Percentiles rank a stretch among this genome's conserved stretches.
phyloP scores from a whole-genome alignment of 2,797 vertebrate species.

The Martes flavigula region DNA sequence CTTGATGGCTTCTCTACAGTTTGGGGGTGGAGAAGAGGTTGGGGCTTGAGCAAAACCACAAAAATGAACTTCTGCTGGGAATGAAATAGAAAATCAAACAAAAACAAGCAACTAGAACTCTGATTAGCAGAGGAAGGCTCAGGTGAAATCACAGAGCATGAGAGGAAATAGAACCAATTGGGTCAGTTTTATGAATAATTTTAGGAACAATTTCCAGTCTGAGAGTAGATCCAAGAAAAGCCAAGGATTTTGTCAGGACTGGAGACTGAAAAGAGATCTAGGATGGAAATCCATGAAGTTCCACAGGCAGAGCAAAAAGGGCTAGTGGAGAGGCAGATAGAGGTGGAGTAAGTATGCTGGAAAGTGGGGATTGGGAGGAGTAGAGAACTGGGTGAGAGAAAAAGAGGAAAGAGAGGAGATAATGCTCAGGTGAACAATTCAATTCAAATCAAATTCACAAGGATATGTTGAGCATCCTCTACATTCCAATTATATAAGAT shows the following conservation, averaged over 20 bases:
- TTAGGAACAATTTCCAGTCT: neutral
- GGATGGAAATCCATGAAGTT: neutral
- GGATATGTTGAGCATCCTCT: neutral
- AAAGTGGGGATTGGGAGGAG: neutral
- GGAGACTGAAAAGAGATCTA: neutral
- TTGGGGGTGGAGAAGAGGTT: neutral
- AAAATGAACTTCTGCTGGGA: neutral
- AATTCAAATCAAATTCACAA: neutral
- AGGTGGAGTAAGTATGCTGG: neutral
- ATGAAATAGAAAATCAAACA: neutral
- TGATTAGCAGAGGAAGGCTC: neutral
- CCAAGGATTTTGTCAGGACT: neutral
- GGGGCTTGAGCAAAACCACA: neutral
- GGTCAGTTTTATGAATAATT: neutral
- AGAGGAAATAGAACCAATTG: neutral
- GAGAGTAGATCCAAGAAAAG: constrained; percentile 8
- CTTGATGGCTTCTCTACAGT: neutral
- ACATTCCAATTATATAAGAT: neutral
- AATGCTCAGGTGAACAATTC: neutral
- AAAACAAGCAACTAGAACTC: neutral
- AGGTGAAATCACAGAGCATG: neutral
- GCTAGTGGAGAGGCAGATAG: neutral
- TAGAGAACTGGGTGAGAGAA: neutral
- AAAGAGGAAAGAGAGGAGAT: neutral
- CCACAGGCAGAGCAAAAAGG: neutral